Conservation (phyloP, 1,140 invertebrate genomes). For the Melipona quadrifasciata region DNA sequence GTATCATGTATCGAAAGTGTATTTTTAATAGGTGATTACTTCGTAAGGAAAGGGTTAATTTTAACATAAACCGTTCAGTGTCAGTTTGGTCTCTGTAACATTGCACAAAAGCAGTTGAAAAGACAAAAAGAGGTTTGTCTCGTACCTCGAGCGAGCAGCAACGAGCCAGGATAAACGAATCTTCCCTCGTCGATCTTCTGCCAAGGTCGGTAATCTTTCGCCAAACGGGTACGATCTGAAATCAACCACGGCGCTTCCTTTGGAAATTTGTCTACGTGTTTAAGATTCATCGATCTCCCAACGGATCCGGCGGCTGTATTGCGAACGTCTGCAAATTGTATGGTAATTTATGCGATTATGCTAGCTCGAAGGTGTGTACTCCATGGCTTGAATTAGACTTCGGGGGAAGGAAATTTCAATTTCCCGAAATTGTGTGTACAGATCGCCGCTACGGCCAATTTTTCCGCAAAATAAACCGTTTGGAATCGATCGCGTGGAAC, state of each 20-base stretch:
- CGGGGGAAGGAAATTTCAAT: not conserved
- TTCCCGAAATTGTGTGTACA: not conserved
- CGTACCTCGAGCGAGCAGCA: slow-evolving; percentile 41
- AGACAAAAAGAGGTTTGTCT: not conserved
- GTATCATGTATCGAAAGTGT: no score
- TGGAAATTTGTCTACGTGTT: slow-evolving; percentile 39
- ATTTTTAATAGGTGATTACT: no score
- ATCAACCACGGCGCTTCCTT: slow-evolving; percentile 47
- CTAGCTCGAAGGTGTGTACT: not conserved
- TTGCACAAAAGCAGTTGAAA: not conserved
- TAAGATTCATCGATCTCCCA: slow-evolving; percentile 25
- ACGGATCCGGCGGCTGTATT: not conserved
- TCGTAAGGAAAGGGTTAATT: no score
- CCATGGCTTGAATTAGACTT: not conserved
- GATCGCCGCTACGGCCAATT: not conserved
- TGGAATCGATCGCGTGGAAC: no score
- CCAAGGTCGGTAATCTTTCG: slow-evolving; percentile 41
- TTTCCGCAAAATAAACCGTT: not conserved
- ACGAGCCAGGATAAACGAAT: slow-evolving; percentile 15
- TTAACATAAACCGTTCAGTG: no score
- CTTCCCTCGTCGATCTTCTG: slow-evolving; percentile 48
- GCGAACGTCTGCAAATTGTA: not conserved
- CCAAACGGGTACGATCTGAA: slow-evolving; percentile 12
- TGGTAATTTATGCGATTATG: slow-evolving; percentile 9
- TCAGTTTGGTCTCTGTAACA: no score